Conservation (phyloP, 2,113 vertebrate genomes). For the Oreochromis aureus region DNA sequence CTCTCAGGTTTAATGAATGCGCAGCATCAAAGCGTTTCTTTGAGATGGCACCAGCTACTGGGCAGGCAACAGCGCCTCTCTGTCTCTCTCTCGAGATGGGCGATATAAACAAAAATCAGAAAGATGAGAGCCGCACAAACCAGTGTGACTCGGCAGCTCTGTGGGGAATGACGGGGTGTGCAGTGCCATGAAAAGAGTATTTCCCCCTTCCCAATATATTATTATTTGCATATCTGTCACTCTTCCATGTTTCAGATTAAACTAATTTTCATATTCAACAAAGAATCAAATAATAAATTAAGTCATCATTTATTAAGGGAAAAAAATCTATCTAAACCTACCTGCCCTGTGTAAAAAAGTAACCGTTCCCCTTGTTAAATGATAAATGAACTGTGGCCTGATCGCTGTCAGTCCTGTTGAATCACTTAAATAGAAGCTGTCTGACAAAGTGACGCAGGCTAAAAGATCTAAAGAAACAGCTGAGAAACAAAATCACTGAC, state of each 20-base stretch:
- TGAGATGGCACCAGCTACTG: neutral
- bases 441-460: too few relatives aligned
- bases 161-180: neutral
- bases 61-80: neutral
- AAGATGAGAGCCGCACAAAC: neutral
- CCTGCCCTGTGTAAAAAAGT: neutral
- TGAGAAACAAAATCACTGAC: too few relatives aligned
- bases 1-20: neutral
- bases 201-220: neutral
- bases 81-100: neutral
- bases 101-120: neutral
- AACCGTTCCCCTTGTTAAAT: neutral
- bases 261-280: neutral
- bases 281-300: too few relatives aligned
- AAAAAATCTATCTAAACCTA: neutral
- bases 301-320: too few relatives aligned
- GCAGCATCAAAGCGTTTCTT: neutral
- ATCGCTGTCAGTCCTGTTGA: too few relatives aligned
- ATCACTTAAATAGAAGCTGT: too few relatives aligned
- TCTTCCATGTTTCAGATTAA: neutral
- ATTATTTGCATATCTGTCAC: neutral
- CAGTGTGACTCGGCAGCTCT: neutral
- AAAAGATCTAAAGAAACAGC: too few relatives aligned
- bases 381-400: neutral
- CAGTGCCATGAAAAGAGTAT: neutral